A percentile compares a stretch with the other conserved stretches of the same genome.
Evolutionary conservation across 2,113 vertebrate species (phyloP).

Genomic region (Dromaius novaehollandiae): DNA sequence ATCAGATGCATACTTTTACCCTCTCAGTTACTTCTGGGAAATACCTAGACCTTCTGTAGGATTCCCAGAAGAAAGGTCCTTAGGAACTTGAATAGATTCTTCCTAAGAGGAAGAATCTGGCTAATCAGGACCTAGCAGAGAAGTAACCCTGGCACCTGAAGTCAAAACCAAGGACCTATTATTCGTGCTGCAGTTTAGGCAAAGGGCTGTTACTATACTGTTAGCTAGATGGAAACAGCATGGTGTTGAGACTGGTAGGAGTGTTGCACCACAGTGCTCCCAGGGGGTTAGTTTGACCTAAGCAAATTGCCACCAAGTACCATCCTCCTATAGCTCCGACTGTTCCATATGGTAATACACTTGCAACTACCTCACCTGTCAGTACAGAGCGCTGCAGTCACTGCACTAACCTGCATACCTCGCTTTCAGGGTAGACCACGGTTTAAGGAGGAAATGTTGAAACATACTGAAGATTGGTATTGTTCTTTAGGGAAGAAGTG

Average conservation of each 20-base stretch:
- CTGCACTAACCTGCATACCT: fast-evolving
- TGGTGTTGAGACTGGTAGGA: background rate
- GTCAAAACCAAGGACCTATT: background rate
- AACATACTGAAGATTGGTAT: background rate
- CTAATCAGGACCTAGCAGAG: background rate
- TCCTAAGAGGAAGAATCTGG: background rate
- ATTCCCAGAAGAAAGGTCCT: background rate
- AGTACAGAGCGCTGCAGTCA: background rate
- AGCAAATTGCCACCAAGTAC: background rate
- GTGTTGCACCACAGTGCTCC: background rate
- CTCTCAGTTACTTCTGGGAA: background rate
- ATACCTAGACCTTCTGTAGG: background rate
- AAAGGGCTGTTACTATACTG: background rate
- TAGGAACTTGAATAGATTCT: background rate
- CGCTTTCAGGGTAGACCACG: background rate
- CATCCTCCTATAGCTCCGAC: background rate
- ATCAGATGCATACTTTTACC: background rate
- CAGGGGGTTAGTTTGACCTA: background rate
- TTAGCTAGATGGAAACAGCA: background rate
- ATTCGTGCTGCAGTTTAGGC: background rate
- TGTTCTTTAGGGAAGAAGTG: background rate
- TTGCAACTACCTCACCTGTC: background rate
- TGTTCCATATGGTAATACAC: fast-evolving
- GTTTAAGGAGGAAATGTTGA: background rate
- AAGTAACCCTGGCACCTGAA: background rate